These are phyloP conservation scores for Castor canadensis DNA, from an alignment of 2,113 vertebrate species.

Conservation along the genomic window DNA sequence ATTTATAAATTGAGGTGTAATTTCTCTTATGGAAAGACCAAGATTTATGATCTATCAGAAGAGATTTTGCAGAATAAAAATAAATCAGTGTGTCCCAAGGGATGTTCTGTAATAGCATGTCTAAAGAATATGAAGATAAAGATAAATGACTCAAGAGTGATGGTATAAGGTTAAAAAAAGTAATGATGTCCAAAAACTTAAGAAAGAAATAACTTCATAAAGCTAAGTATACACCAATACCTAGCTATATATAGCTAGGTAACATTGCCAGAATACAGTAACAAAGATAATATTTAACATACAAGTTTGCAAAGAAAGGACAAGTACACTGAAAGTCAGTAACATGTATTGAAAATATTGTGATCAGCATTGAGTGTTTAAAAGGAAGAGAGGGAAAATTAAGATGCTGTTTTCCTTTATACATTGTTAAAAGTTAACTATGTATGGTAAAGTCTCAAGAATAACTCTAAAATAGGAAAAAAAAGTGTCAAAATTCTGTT, in stretches of 20 bases:
- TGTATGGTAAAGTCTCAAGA: background rate
- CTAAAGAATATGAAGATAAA: background rate
- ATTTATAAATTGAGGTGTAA: background rate
- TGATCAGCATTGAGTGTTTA: no score
- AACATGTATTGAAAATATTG: background rate
- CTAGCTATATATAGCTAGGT: fast-evolving
- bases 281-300: background rate
- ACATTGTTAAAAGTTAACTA: background rate
- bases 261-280: background rate
- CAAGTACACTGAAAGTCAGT: background rate
- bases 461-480: background rate
- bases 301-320: background rate
- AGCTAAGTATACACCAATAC: no score
- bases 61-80: background rate
- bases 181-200: background rate
- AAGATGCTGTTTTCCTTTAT: background rate
- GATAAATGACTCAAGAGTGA: background rate
- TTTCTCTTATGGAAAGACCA: background rate
- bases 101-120: background rate
- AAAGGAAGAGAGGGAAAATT: background rate
- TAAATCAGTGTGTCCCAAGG: background rate
- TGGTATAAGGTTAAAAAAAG: background rate
- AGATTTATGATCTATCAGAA: background rate
- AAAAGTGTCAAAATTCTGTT: background rate
- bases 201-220: background rate